Conservation (phyloP, 2,113 vertebrate genomes). For the Oplegnathus fasciatus region DNA sequence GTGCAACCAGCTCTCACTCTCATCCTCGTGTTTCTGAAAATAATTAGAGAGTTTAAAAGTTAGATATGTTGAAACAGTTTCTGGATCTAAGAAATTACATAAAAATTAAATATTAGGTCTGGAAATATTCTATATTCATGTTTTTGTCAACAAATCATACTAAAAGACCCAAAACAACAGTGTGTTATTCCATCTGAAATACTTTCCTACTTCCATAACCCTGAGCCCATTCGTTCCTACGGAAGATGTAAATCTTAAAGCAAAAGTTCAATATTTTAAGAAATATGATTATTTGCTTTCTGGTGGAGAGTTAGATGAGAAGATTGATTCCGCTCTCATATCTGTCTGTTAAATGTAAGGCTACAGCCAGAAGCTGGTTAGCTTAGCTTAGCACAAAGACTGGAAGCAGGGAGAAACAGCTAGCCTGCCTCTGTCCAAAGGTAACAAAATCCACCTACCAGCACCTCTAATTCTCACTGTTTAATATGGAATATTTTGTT, state of each 20-base stretch:
- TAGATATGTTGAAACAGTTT: not conserved
- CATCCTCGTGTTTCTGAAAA: conserved; percentile 97
- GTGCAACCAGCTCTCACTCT: conserved; percentile 96
- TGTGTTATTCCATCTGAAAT: not conserved
- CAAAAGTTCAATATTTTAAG: not conserved
- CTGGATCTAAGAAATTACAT: not conserved
- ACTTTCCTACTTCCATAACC: not conserved
- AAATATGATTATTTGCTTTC: not conserved
- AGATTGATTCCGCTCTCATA: no score
- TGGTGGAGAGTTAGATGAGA: no score
- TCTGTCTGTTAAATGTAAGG: no score
- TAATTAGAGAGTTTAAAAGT: not conserved
- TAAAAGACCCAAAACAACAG: not conserved
- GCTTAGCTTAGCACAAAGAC: no score
- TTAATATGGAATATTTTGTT: no score
- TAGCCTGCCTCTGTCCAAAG: no score
- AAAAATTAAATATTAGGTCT: conserved; percentile 7
- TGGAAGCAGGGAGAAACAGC: no score
- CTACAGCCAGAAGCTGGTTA: no score
- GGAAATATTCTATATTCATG: not conserved
- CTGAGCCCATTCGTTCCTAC: not conserved
- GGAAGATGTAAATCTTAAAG: not conserved
- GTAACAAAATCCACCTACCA: no score
- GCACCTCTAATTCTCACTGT: not conserved
- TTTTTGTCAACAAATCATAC: not conserved